Conservation (phyloP, 2,797 vertebrate genomes). For the Sebastes minor region DNA sequence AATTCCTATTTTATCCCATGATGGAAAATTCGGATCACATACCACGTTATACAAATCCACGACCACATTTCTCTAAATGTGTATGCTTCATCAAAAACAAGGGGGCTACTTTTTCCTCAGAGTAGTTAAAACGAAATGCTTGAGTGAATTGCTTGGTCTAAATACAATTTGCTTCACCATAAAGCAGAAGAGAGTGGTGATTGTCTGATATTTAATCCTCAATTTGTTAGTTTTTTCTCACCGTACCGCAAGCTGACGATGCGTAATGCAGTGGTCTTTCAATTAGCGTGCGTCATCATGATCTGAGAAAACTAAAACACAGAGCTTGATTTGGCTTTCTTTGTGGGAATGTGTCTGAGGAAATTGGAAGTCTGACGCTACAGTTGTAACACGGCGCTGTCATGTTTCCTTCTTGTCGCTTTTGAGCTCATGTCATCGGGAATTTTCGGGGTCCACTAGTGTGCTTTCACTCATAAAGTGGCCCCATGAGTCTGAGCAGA, state of each 20-base stretch:
- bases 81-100: constrained; percentile 61
- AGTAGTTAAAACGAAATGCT: constrained; percentile 61
- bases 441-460: background rate
- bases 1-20: constrained; percentile 71
- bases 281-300: constrained; percentile 8
- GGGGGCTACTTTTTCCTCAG: constrained; percentile 53
- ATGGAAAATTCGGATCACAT: constrained; percentile 75
- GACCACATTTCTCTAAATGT: constrained; percentile 61
- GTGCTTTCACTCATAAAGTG: constrained; percentile 25
- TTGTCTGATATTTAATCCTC: constrained; percentile 55
- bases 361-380: constrained; percentile 17
- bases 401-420: constrained; percentile 13
- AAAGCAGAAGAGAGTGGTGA: constrained; percentile 53
- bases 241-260: constrained; percentile 29
- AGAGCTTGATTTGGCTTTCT: constrained; percentile 20
- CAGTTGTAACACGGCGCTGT: background rate
- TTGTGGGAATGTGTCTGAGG: constrained; percentile 18
- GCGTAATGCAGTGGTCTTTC: constrained; percentile 33
- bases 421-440: constrained; percentile 7
- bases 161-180: constrained; percentile 46
- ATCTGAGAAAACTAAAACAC: constrained; percentile 17
- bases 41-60: constrained; percentile 63
- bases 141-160: constrained; percentile 48
- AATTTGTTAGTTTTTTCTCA: constrained; percentile 57
- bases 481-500: constrained; percentile 22